These are phyloP conservation scores for Ptilorrhoa leucosticta DNA, from an alignment of 2,113 vertebrate species.

Conservation along the genomic window DNA sequence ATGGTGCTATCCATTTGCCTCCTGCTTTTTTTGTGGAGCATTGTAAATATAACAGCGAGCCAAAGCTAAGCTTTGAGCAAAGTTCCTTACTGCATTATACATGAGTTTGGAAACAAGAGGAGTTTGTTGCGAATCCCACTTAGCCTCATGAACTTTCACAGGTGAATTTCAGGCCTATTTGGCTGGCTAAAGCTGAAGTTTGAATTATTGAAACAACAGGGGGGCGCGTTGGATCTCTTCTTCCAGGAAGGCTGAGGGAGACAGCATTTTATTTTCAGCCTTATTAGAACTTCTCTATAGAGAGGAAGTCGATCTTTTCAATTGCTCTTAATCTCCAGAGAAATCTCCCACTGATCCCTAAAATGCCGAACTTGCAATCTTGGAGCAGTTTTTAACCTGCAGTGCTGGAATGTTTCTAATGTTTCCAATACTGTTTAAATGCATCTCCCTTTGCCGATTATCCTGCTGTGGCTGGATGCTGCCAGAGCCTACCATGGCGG, in stretches of 20 bases:
- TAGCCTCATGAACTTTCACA: constrained; percentile 42
- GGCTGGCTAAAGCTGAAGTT: constrained; percentile 43
- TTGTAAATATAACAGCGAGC: neutral
- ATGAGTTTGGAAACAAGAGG: constrained; percentile 51
- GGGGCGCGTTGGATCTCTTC: neutral
- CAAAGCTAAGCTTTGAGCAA: neutral
- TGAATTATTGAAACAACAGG: constrained; percentile 58
- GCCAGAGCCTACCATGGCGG: rapidly evolving
- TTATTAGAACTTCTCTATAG: constrained; percentile 63
- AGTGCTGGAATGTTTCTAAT: neutral
- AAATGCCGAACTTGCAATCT: constrained; percentile 54
- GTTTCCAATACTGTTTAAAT: constrained; percentile 18
- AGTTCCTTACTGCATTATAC: constrained; percentile 55
- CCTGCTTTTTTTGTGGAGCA: neutral
- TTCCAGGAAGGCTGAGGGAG: neutral
- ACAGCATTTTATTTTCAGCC: constrained; percentile 55
- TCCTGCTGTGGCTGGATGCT: neutral
- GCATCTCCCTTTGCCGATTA: neutral
- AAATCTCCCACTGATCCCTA: constrained; percentile 61
- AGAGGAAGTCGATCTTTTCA: constrained; percentile 60
- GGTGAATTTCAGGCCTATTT: constrained; percentile 57
- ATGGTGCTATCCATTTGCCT: neutral
- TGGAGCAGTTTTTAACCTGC: constrained; percentile 43
- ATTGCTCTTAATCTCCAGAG: constrained; percentile 61
- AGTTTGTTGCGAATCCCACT: constrained; percentile 35